These are phyloP conservation scores for Aradus depressus DNA, from an alignment of 2,888 invertebrate species.

Conservation along the genomic window DNA sequence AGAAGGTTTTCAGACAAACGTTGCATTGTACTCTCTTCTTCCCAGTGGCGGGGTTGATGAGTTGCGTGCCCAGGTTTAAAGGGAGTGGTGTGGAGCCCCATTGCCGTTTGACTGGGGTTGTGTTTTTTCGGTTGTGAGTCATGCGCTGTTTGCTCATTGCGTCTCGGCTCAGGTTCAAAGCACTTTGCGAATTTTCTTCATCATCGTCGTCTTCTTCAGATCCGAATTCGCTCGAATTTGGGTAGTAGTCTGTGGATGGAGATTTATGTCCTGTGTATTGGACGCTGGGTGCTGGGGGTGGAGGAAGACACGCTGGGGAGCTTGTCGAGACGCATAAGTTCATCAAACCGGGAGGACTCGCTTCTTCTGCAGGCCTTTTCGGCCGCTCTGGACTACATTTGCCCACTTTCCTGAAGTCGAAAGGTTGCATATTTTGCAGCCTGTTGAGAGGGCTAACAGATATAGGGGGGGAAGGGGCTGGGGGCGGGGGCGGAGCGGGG, in stretches of 20 bases:
- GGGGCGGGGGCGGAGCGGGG: conserved; percentile 37
- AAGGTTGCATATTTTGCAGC: conserved; percentile 90
- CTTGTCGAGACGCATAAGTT: conserved; percentile 46
- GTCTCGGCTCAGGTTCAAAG: conserved; percentile 52
- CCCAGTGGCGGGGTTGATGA: conserved; percentile 84
- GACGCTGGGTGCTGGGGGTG: conserved; percentile 34
- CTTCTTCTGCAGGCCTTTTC: conserved; percentile 35
- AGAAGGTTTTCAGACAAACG: conserved; percentile 96
- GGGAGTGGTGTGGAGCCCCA: conserved; percentile 60
- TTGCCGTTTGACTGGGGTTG: conserved; percentile 66
- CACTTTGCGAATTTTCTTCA: conserved; percentile 50
- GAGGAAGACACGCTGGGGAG: conserved; percentile 37
- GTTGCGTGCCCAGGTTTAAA: conserved; percentile 73
- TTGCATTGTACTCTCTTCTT: conserved; percentile 97
- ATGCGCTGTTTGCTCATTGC: conserved; percentile 41
- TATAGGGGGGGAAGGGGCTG: conserved; percentile 50
- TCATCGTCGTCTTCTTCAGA: conserved; percentile 50
- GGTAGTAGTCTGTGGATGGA: conserved; percentile 36
- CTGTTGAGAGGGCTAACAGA: conserved; percentile 72
- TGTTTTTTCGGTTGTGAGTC: conserved; percentile 49
- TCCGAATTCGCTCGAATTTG: conserved; percentile 44
- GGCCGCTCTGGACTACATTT: conserved; percentile 31
- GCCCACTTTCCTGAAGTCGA: conserved; percentile 70
- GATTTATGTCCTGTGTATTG: conserved; percentile 37
- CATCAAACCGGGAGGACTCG: conserved; percentile 38